These are phyloP conservation scores for Peromyscus aztecus DNA, from an alignment of 2,797 vertebrate genomes.

Conservation along the genomic window DNA sequence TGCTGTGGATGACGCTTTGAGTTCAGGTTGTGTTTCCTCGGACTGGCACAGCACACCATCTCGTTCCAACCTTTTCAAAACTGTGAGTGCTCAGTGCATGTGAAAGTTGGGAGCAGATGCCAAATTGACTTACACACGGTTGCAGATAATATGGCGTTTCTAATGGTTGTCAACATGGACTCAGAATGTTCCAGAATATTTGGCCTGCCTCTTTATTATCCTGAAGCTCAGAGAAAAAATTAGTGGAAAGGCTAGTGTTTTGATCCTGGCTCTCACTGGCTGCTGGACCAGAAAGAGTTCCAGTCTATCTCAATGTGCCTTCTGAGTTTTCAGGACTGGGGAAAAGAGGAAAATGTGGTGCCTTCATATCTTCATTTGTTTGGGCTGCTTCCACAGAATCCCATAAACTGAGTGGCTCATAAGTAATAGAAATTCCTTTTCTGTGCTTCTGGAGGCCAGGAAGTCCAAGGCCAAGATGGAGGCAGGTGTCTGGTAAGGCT, in stretches of 20 bases:
- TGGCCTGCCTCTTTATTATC: not conserved
- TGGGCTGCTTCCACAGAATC: not conserved
- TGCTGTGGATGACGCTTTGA: not conserved
- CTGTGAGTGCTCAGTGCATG: not conserved
- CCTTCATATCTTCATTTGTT: not conserved
- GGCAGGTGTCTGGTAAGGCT: not conserved
- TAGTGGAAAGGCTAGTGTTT: not conserved
- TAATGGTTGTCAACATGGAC: not conserved
- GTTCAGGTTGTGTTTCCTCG: not conserved
- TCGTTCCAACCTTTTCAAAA: not conserved
- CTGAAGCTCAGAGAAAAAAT: not conserved
- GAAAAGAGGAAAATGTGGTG: not conserved
- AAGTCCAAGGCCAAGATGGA: not conserved
- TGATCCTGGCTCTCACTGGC: not conserved
- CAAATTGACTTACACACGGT: not conserved
- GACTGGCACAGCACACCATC: not conserved
- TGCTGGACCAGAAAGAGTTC: not conserved
- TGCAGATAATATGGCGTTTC: not conserved
- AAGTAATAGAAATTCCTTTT: not conserved
- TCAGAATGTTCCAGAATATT: constrained; percentile 43
- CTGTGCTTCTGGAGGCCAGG: not conserved
- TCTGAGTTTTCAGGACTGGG: not conserved
- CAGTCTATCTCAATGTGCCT: not conserved
- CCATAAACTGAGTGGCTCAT: not conserved
- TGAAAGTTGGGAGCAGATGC: not conserved